Evolutionary conservation across 2,888 invertebrate species (phyloP).

Genomic region (Coelopa pilipes): DNA sequence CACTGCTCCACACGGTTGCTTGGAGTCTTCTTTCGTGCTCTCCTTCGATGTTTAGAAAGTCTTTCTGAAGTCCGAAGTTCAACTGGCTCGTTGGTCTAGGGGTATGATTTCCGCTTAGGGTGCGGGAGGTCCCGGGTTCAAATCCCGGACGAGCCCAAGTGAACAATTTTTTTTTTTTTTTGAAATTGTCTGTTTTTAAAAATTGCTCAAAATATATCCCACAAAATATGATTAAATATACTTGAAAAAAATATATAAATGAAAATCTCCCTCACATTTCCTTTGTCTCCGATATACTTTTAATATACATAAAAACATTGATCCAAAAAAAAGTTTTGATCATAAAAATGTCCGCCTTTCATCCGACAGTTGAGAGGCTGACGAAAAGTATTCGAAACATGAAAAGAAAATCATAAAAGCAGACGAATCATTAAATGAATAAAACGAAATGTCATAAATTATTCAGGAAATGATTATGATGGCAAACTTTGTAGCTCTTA

Average conservation of each 20-base stretch:
- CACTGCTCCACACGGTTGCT: no score
- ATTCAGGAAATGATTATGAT: slow-evolving; percentile 32
- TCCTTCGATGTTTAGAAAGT: no score
- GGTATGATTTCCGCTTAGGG: slow-evolving; percentile 69
- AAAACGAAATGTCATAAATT: slow-evolving; percentile 37
- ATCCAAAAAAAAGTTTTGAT: neutral
- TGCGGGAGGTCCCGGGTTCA: slow-evolving; percentile 69
- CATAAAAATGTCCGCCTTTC: neutral
- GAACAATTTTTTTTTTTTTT: neutral
- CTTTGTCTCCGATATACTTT: no score
- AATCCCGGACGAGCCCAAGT: slow-evolving; percentile 68
- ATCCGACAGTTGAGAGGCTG: slow-evolving; percentile 36
- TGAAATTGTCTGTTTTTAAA: neutral
- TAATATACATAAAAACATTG: neutral
- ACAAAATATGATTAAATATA: no score
- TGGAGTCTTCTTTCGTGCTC: neutral
- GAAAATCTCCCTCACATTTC: no score
- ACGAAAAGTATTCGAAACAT: slow-evolving; percentile 49
- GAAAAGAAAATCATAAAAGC: slow-evolving; percentile 31
- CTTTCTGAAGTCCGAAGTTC: neutral
- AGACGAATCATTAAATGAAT: slow-evolving; percentile 26
- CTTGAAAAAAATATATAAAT: no score
- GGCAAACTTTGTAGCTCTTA: neutral
- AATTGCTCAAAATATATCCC: no score
- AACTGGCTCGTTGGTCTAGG: slow-evolving; percentile 61